A percentile compares a stretch with the other conserved stretches of the same genome.
These are phyloP conservation scores for Catocala fraxini DNA, from an alignment of 2,888 invertebrate species.

Conservation along the genomic window DNA sequence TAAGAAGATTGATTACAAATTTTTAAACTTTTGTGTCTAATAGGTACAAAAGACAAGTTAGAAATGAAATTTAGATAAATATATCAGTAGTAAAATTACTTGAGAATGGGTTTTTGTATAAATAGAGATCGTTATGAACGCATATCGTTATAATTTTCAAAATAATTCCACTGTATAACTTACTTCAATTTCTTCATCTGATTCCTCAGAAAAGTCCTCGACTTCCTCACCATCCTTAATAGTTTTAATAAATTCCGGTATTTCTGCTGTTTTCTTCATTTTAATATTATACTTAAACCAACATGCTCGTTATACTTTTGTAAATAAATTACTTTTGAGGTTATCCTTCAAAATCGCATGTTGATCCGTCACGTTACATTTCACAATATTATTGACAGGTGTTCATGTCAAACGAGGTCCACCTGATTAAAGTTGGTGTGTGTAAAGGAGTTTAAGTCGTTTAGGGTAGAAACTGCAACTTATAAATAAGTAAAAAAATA, in stretches of 20 bases:
- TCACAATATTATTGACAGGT: conserved; percentile 1
- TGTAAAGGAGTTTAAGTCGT: conserved; percentile 16
- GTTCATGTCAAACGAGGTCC: too few species aligned
- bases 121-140: too few species aligned
- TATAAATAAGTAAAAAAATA: too few species aligned
- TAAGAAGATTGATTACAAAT: too few species aligned
- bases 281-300: conserved; percentile 29
- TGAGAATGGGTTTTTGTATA: too few species aligned
- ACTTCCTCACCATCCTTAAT: conserved; percentile 95
- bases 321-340: conserved; percentile 54
- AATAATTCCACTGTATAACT: conserved; percentile 23
- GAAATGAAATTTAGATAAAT: background rate
- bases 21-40: too few species aligned
- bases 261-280: conserved; percentile 64
- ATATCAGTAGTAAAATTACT: background rate
- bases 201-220: conserved; percentile 93
- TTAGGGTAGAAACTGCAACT: background rate
- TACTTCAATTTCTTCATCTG: conserved; percentile 94
- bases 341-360: conserved; percentile 69
- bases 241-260: conserved; percentile 92
- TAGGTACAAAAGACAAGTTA: background rate
- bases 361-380: conserved; percentile 24
- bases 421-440: background rate
- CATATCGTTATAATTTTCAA: conserved; percentile 4
- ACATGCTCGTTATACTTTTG: conserved; percentile 32